These are phyloP conservation scores for Sphenopsis melanotis DNA, from an alignment of 2,797 vertebrate genomes.

Conservation along the genomic window DNA sequence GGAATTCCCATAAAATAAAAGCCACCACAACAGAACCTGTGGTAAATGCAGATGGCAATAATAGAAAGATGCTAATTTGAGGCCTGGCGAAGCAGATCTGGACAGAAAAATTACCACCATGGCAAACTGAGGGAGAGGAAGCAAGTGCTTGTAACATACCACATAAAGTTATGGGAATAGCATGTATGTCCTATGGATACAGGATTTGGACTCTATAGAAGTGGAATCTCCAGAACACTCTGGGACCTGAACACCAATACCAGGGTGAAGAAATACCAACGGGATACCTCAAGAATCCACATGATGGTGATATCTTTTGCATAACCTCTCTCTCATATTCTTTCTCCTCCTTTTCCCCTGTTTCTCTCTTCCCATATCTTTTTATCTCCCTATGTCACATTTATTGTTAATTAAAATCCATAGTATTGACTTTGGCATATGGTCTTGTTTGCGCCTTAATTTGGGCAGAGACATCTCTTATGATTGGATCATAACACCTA, in stretches of 20 bases:
- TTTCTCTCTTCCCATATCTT: not conserved
- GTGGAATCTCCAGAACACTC: fast-evolving
- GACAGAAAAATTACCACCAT: not conserved
- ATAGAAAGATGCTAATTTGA: not conserved
- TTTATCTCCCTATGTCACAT: not conserved
- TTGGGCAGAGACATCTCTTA: not conserved
- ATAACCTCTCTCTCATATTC: not conserved
- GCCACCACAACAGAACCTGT: not conserved
- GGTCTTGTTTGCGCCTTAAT: not conserved
- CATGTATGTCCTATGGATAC: not conserved
- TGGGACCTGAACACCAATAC: not conserved
- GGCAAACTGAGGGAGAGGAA: not conserved
- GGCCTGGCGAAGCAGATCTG: not conserved
- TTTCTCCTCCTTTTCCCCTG: not conserved
- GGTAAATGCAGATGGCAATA: fast-evolving
- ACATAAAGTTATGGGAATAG: not conserved
- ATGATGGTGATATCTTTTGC: not conserved
- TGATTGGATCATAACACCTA: not conserved
- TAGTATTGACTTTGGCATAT: not conserved
- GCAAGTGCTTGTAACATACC: fast-evolving
- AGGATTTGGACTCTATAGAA: not conserved
- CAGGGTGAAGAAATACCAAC: not conserved
- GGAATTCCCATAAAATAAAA: not conserved
- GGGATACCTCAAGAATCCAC: not conserved
- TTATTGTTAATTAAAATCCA: not conserved